Evolutionary conservation across 2,797 vertebrate species (phyloP), one percentile per base, ranked within the genome.

Genomic region (Halcyon smyrnensis): DNA sequence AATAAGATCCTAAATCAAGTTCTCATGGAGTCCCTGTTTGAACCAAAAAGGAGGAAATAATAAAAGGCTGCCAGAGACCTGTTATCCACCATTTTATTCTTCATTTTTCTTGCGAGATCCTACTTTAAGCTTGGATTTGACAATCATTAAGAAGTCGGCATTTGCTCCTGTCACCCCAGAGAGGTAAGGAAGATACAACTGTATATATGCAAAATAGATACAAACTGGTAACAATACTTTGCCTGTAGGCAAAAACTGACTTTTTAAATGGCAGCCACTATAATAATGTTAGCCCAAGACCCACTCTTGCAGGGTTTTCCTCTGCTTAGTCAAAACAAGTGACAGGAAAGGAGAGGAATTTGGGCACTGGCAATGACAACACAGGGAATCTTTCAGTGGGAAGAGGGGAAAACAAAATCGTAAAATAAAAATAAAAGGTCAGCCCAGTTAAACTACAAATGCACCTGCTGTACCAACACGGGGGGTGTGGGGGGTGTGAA

Each of bases 171-270:
- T 89, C 90, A 96, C 95, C 95, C 93, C 75, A 87, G 95, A 97
- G 96, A 92, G 81, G 56, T 0, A 77, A 64, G 68, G 79, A 95
- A 95, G 90, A 92, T 87, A 93, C 78, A 93, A 94, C 48, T 6
- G 36, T 74, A 89, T 95, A 68, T 90, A 96, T 97, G 96, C 95
- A 97, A 97, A 97, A 90, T 59, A 97, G 90, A 56, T 59, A 85
- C 6, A 2, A 93, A 95, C 94, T 93, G 93, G 95, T 96, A 97
- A 93, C 83, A 93, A 77, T 92, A 92, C 91, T 91, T 89, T 94
- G 96, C 96, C 95, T 96, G 90, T 94, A 95, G 96, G 96, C 95
- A 93, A 95, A 96, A 90, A 92, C 30, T 96, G 95, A 96, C 96
- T 97, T 94, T 95, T 96, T 95, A 97, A 97, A 97, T 96, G 93